Evolutionary conservation across 2,113 vertebrate genomes (phyloP), one percentile per base, ranked within the genome.

Genomic region (Bos javanicus): DNA sequence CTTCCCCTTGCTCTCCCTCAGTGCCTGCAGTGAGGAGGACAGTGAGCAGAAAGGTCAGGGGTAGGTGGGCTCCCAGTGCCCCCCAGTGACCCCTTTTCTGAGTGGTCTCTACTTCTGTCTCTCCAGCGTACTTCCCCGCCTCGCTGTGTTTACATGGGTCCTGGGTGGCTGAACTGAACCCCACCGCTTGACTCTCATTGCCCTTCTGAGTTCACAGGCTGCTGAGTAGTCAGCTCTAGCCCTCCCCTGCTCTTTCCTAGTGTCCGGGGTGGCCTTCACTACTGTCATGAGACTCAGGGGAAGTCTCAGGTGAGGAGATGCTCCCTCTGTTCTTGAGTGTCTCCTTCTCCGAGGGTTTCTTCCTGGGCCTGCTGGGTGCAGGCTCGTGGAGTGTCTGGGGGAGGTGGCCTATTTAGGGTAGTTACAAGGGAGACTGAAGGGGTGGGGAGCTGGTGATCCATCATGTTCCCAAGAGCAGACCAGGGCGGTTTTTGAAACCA

Each of bases 381-480:
- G 84, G 87, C 39, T 57, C 0, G 2, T 56, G 33, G 26, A 80
- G 23, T 52, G 76, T 50, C 71, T 71, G 43, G 14, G 39, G 82
- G 60, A 50, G 50, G 54, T 71, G 50, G 88, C 83, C 64, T 87
- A 21, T 74, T 93, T 92, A 36, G 91, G 91, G 81, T 17, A 33
- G 82, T 59, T 90, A 48, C 11, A 16, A 90, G 87, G 90, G 95
- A 97, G 96, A 97, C 52, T 93, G 97, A 92, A 95, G 96, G 91
- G 95, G 97, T 39, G 87, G 96, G 95, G 95, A 94, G 60, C 56
- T n/a, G 62, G 93, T 43, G 60, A 97, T 98, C 93, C 93, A 93
- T 98, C 96, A 98, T 94, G 95, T 96, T 54, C 21, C 48, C 88
- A 28, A 62, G 74, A 91, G 96, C 78, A 56, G 74, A 52, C 36